phyloP scores from a whole-genome alignment of 2,888 invertebrate genomes.

The Kuschelorhynchus macadamiae region DNA sequence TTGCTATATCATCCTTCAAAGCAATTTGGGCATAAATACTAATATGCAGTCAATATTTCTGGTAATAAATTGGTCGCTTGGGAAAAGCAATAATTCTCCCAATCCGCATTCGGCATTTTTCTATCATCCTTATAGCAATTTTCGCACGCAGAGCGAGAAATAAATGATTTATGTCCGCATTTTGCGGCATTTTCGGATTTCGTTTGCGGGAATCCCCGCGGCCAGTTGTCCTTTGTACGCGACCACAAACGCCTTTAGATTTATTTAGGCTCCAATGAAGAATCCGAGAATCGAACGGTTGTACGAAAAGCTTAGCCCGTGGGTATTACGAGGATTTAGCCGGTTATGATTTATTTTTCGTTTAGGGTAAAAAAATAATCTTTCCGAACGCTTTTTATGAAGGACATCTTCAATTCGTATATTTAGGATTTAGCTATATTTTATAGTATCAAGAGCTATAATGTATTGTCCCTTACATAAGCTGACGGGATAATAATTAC shows the following conservation, averaged over 20 bases:
- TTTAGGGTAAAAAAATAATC: constrained; percentile 26
- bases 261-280: constrained; percentile 35
- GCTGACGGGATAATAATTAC: too few species aligned
- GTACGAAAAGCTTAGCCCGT: constrained; percentile 34
- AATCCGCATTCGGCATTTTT: constrained; percentile 19
- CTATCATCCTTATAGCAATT: constrained; percentile 22
- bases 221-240: constrained; percentile 41
- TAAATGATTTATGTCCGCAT: constrained; percentile 41
- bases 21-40: too few species aligned
- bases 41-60: constrained; percentile 3
- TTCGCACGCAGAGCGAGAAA: constrained; percentile 27
- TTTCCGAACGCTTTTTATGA: constrained; percentile 8
- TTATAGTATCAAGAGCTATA: background rate
- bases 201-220: constrained; percentile 36
- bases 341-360: constrained; percentile 37
- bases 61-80: constrained; percentile 9
- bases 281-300: constrained; percentile 22
- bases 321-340: constrained; percentile 27
- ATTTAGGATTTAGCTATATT: background rate
- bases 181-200: constrained; percentile 29
- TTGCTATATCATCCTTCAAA: too few species aligned
- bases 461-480: background rate
- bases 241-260: constrained; percentile 35
- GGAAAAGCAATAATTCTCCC: constrained; percentile 17
- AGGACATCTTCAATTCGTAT: constrained; percentile 2